Percentiles rank a stretch among this genome's conserved stretches.
Evolutionary conservation across 2,888 invertebrate species (phyloP).

Genomic region (Diarsia mendica): DNA sequence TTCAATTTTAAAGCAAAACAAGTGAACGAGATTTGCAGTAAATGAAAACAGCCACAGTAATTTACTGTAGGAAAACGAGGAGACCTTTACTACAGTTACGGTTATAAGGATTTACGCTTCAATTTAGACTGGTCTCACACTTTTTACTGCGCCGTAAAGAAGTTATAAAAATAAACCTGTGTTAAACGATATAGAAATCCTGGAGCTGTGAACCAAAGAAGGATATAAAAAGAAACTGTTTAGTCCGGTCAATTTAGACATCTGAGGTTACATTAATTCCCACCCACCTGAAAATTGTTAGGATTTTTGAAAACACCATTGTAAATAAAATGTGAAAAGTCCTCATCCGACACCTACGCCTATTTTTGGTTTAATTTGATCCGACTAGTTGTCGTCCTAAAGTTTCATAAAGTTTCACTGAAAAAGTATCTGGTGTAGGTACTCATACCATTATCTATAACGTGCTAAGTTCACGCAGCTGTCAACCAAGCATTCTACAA

Average conservation of each 20-base stretch:
- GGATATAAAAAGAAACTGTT: conserved; percentile 29
- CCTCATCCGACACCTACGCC: no score
- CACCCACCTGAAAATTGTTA: no score
- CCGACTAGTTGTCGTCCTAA: no score
- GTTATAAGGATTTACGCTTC: conserved; percentile 58
- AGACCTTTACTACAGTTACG: conserved; percentile 30
- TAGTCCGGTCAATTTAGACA: no score
- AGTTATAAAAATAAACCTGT: conserved; percentile 64
- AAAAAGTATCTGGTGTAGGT: background rate
- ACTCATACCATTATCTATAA: no score
- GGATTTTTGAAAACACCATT: no score
- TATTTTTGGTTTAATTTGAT: no score
- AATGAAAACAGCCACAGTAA: conserved; percentile 37
- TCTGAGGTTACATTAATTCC: no score
- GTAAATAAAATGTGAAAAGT: no score
- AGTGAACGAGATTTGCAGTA: conserved; percentile 40
- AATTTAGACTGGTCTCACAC: conserved; percentile 56
- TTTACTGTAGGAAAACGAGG: conserved; percentile 26
- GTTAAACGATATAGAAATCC: conserved; percentile 53
- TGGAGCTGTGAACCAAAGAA: conserved; percentile 45
- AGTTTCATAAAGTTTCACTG: background rate
- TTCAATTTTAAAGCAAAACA: conserved; percentile 4
- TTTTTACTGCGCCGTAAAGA: conserved; percentile 66
- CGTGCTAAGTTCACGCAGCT: no score
- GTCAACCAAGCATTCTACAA: no score